Evolutionary conservation across 2,888 invertebrate genomes (phyloP), one percentile per base, ranked within the genome.

Genomic region (Argyresthia goedartella): DNA sequence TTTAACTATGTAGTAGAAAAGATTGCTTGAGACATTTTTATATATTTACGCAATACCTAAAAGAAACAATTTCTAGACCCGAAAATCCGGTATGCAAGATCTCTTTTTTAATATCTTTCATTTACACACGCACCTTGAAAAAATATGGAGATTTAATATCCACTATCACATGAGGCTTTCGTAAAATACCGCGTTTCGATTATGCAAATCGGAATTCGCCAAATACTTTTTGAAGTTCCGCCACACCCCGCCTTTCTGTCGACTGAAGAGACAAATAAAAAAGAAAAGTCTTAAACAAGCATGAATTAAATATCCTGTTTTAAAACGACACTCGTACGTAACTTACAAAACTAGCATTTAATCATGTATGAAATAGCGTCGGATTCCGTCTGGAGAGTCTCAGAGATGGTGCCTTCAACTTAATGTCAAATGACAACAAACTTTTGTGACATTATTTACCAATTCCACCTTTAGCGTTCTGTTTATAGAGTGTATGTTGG

Each of bases 271-370:
- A 64, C 64, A 64, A 63, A 66, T 66, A 66, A 64, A 66, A 65
- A 65, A 67, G 64, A 67, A 65, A 69, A 60, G 60, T 54, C 49
- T 56, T 56, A 56, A 56, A 54, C 55, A 55, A 55, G 55, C 57
- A 54, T 53, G 57, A 54, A 61, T 62, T 60, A 59, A 63, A 62
- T 61, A 62, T 67, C 66, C 69, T 66, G 65, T 56, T 64, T 59
- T 56, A 47, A 53, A 41, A 41, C 41, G 25, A 25, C 41, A 36
- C 43, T 41, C 48, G 9, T 2, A 1, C 14, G 34, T 35, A 13
- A 43, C 54, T 54, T 35, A 25, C 39, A 44, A 57, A 61, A 53
- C 51, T 25, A 52, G 47, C 33, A 41, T 49, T 57, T 25, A 25
- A 4, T 6, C 2, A 25, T 6, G 25, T 6, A 4, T 2, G 25